Conservation (phyloP, 2,113 vertebrate genomes). For the Pseudopodoces humilis region DNA sequence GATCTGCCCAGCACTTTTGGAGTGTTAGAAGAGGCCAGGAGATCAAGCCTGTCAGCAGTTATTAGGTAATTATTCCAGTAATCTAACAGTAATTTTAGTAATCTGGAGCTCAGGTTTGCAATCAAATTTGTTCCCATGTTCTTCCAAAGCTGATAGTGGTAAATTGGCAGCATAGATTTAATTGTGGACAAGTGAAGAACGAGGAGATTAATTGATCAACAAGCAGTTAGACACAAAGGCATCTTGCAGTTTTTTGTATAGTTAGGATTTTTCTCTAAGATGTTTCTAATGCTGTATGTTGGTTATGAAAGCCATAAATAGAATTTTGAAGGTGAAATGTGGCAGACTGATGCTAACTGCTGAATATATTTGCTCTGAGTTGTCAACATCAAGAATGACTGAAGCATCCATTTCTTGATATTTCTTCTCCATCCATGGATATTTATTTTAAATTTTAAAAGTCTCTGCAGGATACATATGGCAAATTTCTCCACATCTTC, state of each 20-base stretch:
- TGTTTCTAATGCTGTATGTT: background rate
- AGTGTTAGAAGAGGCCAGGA: background rate
- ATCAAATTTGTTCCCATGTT: background rate
- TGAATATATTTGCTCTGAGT: background rate
- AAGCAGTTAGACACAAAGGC: background rate
- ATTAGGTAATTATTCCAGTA: constrained; percentile 7
- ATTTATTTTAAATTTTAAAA: background rate
- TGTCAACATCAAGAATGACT: background rate
- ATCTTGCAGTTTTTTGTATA: background rate
- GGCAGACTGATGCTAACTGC: background rate
- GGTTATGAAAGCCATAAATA: background rate
- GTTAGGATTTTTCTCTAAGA: background rate
- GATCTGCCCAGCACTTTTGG: background rate
- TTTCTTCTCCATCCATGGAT: background rate
- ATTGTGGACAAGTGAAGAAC: background rate
- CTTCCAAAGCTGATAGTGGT: background rate
- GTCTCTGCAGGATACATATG: background rate
- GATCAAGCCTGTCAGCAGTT: constrained; percentile 12
- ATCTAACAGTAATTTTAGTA: background rate
- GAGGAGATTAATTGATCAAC: background rate
- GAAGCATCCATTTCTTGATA: background rate
- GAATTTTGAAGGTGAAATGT: background rate
- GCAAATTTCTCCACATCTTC: background rate
- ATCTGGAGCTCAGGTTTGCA: background rate
- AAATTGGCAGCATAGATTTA: background rate